Evolutionary conservation across 2,888 invertebrate genomes (phyloP), one percentile per base, ranked within the genome.

Genomic region (Sinhomidia bicolor): DNA sequence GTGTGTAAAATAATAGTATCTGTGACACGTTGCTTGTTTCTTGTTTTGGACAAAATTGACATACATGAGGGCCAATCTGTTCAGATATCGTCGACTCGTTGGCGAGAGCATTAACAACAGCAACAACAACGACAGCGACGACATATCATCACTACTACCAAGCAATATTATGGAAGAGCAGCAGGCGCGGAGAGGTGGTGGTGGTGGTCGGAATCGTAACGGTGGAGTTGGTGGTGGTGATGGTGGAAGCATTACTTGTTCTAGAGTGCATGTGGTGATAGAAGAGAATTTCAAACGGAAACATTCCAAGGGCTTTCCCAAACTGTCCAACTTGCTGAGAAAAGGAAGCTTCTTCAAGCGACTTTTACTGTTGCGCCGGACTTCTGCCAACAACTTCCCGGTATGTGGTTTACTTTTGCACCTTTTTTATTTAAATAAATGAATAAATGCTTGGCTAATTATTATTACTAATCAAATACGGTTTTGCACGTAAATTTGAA

Each of bases 341-440:
- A 76, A 74, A 20, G 71, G 65, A 5, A 84, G 7, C 23, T 74
- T 84, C 14, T 54, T 83, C 23, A 71, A 71, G 36, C n/a, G 71
- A 17, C 36, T 83, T 4, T 12, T 83, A 5, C n/a, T 9, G 14
- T 71, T 32, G 14, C 54, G 29, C 17, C 32, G 62, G 36, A 26
- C 2, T 17, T n/a, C n/a, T n/a, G n/a, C n/a, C n/a, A n/a, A n/a
- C n/a, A n/a, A n/a, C n/a, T n/a, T n/a, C n/a, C n/a, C n/a, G 44
- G 44, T 44, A 12, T 12, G 44, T 9, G 12, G 1, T 44, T 44
- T 3, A 12, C 44, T 44, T 9, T 44, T 44, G 9, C 36, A 36
- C 9, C 4, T 9, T 36, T 4, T 36, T 36, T 36, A 6, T 36
- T 36, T 36, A 36, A 36, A 36, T 9, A 6, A 36, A 36, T 36